These are phyloP conservation scores for Alsophila aescularia DNA, from an alignment of 2,888 invertebrate species.

Conservation along the genomic window DNA sequence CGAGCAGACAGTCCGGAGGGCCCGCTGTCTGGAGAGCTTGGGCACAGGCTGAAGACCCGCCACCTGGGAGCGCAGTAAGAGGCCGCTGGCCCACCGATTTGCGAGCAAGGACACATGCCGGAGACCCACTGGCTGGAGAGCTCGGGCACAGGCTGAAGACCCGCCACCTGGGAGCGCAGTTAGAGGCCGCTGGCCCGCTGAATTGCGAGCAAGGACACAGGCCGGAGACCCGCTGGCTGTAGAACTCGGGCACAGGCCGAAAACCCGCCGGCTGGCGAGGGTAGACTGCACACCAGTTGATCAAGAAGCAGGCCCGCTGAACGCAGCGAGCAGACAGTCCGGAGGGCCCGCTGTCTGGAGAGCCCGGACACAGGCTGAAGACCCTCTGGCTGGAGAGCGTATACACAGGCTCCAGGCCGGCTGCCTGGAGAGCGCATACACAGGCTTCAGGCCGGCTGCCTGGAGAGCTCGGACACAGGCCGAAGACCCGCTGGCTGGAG, in stretches of 20 bases:
- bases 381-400: background rate
- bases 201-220: background rate
- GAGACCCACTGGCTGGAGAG: background rate
- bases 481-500: background rate
- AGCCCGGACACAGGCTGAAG: background rate
- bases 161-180: background rate
- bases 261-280: background rate
- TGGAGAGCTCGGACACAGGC: background rate
- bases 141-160: background rate
- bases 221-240: background rate
- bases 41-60: background rate
- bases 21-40: background rate
- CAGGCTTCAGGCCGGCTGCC: slow-evolving; percentile 3
- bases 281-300: no score
- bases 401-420: background rate
- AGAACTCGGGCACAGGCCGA: background rate
- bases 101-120: background rate
- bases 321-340: background rate
- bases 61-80: background rate
- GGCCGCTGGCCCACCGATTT: background rate
- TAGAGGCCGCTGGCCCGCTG: background rate
- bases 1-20: background rate
- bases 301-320: background rate
- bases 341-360: background rate
- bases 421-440: background rate